Evolutionary conservation across 2,888 invertebrate genomes (phyloP).

Genomic region (Limnephilus marmoratus): DNA sequence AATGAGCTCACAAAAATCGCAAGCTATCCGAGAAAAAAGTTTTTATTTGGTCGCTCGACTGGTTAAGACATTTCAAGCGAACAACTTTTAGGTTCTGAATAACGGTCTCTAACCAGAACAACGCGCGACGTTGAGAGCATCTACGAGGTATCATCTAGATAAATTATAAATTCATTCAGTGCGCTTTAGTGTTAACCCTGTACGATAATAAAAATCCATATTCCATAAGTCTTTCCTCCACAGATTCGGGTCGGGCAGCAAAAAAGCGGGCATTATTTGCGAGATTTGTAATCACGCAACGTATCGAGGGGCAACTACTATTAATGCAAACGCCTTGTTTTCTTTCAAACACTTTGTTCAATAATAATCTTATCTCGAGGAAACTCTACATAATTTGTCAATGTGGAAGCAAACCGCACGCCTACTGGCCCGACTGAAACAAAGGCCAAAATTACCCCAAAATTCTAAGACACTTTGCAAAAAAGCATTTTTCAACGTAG

Average conservation of each 20-base stretch:
- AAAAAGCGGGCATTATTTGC: conserved; percentile 42
- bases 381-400: conserved; percentile 65
- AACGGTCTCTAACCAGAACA: too few relatives aligned
- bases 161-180: too few relatives aligned
- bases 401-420: conserved; percentile 62
- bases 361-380: conserved; percentile 51
- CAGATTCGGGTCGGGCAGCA: conserved; percentile 17
- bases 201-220: conserved; percentile 38
- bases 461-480: background rate
- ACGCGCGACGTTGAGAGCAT: too few relatives aligned
- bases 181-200: too few relatives aligned
- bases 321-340: conserved; percentile 53
- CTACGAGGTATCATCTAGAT: too few relatives aligned
- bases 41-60: too few relatives aligned
- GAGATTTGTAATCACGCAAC: conserved; percentile 48
- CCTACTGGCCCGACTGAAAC: conserved; percentile 34
- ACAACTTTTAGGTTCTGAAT: too few relatives aligned
- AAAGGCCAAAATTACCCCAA: background rate
- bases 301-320: conserved; percentile 47
- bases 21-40: too few relatives aligned
- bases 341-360: conserved; percentile 49
- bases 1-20: too few relatives aligned
- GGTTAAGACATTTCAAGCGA: too few relatives aligned
- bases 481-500: background rate
- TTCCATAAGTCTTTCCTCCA: conserved; percentile 28